Conservation (phyloP, 2,888 invertebrate species). For the Protodeltote pygarga region DNA sequence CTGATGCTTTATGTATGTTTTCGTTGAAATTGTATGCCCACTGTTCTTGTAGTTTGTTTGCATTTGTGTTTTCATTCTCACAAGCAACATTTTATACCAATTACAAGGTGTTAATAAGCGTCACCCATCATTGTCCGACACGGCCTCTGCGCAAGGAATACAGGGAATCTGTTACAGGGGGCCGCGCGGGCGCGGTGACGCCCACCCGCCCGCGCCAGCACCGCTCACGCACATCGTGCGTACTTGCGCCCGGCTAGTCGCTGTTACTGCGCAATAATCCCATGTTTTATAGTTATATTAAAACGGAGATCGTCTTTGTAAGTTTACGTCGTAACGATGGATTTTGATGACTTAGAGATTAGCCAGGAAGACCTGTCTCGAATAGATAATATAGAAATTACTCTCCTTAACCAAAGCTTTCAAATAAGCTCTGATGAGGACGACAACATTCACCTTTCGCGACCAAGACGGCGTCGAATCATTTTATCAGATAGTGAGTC, state of each 20-base stretch:
- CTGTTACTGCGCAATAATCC: too few species aligned
- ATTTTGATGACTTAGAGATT: constrained; percentile 20
- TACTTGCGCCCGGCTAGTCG: too few species aligned
- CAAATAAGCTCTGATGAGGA: constrained; percentile 20
- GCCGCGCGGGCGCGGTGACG: background rate
- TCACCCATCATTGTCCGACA: constrained; percentile 6
- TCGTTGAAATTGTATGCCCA: too few species aligned
- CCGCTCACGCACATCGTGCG: too few species aligned
- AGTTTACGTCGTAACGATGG: background rate
- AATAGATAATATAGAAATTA: constrained; percentile 20
- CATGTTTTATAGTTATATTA: background rate
- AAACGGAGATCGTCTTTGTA: background rate
- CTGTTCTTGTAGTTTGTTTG: too few species aligned
- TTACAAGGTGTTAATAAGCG: too few species aligned
- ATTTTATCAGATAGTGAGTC: too few species aligned
- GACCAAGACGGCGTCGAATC: constrained; percentile 6
- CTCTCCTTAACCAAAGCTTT: constrained; percentile 18
- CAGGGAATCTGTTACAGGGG: constrained; percentile 1
- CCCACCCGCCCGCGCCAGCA: too few species aligned
- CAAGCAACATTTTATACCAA: too few species aligned
- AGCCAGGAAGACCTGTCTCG: constrained; percentile 15
- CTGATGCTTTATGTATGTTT: too few species aligned
- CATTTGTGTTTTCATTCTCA: too few species aligned
- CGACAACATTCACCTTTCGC: constrained; percentile 3
- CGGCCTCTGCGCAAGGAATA: constrained; percentile 1